Base-by-base conservation (phyloP, 2,797 vertebrate species). In the Tenualosa ilisha region DNA sequence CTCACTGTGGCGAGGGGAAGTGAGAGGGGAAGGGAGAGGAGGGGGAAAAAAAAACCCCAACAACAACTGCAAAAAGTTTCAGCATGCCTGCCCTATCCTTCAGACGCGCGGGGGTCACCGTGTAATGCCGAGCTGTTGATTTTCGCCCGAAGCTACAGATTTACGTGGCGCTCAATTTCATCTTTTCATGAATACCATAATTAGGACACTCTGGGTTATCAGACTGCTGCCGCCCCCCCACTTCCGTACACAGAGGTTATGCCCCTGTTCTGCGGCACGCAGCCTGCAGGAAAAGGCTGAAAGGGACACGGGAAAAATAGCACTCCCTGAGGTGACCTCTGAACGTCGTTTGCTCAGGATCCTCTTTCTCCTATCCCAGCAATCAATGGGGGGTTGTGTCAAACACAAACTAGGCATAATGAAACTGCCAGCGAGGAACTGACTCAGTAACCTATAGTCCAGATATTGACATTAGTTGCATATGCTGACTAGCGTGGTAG, bases 51-150 rank as follows among this genome's bases (percentile, higher is more conserved):
- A 46, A 86, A 84, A 85, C 84, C 88, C 72, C 37, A 81, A 87
- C 65, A 83, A 46, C 72, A 79, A 79, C 68, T 84, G n/a, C 94
- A 92, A 88, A 31, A 95, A 96, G 94, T 96, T 97, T 97, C 93
- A 93, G 92, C 94, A 91, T 95, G 95, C 95, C 95, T 93, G 91
- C 90, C 54, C 90, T 94, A 91, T 93, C 94, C 93, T 95, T 92
- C 75, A 92, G 91, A 93, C 92, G 92, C 90, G 92, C 91, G 93
- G 95, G 96, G 97, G 97, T 99, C 97, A 96, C 88, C 90, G 91
- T 90, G 90, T 94, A 96, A 95, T 95, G 93, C 89, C 53, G 90
- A 88, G 91, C 94, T 95, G 94, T 95, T 96, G 93, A 91, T 97
- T 96, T 94, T 89, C 40, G 96, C 96, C 95, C 82, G 50, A 6